These are phyloP conservation scores for Tychaedon coryphoeus DNA, from an alignment of 2,113 vertebrate species.

Conservation along the genomic window DNA sequence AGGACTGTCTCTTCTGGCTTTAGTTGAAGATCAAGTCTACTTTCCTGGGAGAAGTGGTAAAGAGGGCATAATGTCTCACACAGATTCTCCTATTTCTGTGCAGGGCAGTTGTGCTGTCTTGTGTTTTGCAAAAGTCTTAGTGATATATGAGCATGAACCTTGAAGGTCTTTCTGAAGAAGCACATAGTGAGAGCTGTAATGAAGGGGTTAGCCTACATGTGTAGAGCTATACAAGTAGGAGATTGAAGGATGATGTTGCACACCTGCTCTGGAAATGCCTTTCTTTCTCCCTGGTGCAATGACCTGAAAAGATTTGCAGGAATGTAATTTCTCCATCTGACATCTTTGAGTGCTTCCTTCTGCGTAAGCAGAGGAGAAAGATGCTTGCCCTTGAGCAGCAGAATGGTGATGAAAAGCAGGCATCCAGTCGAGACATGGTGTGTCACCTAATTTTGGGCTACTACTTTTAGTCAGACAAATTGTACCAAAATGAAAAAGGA, in stretches of 20 bases:
- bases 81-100: background rate
- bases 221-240: background rate
- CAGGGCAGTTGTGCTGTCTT: background rate
- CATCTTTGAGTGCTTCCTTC: background rate
- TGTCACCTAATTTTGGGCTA: background rate
- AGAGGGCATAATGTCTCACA: background rate
- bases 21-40: background rate
- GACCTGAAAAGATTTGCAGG: background rate
- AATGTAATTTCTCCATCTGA: background rate
- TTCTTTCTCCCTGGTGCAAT: background rate
- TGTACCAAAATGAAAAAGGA: background rate
- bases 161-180: background rate
- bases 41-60: background rate
- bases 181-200: background rate
- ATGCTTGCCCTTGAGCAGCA: background rate
- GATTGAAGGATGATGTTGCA: background rate
- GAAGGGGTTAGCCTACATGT: background rate
- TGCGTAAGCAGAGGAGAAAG: background rate
- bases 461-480: background rate
- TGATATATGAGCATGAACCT: background rate
- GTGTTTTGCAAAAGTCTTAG: background rate
- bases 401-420: background rate
- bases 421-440: background rate
- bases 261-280: background rate
- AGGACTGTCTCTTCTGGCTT: background rate